These are phyloP conservation scores for Pseudomugil gertrudae DNA, from an alignment of 2,797 vertebrate species.

Conservation along the genomic window DNA sequence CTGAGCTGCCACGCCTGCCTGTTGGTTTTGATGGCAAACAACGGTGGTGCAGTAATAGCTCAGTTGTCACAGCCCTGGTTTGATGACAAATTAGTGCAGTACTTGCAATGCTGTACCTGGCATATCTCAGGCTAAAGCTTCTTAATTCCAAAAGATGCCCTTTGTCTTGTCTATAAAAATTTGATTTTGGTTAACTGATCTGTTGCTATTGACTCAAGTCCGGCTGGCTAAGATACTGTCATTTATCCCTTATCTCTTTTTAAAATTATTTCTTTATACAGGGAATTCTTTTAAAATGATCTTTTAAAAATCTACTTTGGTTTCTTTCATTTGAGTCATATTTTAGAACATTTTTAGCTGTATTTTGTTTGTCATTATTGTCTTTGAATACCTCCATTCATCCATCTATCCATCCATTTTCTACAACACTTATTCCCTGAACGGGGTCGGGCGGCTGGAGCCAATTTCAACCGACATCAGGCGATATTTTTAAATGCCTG, in stretches of 20 bases:
- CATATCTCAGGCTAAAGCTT: conserved; percentile 64
- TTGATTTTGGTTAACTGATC: conserved; percentile 64
- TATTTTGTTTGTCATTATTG: neutral
- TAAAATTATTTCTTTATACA: conserved; percentile 13
- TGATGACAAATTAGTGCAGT: conserved; percentile 81
- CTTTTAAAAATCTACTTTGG: conserved; percentile 36
- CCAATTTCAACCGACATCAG: too few species aligned
- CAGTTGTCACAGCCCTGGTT: conserved; percentile 73
- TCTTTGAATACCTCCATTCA: too few species aligned
- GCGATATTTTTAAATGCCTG: too few species aligned
- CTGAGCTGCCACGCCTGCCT: conserved; percentile 55
- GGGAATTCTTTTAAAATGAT: conserved; percentile 32
- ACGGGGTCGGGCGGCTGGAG: too few species aligned
- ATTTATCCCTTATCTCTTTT: conserved; percentile 17
- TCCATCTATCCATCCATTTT: too few species aligned
- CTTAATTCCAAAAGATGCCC: conserved; percentile 70
- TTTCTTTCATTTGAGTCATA: conserved; percentile 17
- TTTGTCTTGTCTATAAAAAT: conserved; percentile 68
- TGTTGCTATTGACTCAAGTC: conserved; percentile 52
- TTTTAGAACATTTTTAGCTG: neutral
- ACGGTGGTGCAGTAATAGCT: conserved; percentile 78
- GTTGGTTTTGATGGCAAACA: conserved; percentile 77
- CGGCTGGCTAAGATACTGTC: conserved; percentile 33
- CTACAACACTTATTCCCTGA: too few species aligned
- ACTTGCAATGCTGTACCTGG: conserved; percentile 53